Evolutionary conservation across 2,888 invertebrate genomes (phyloP), one percentile per base, ranked within the genome.

Genomic region (Amphipyra berbera): DNA sequence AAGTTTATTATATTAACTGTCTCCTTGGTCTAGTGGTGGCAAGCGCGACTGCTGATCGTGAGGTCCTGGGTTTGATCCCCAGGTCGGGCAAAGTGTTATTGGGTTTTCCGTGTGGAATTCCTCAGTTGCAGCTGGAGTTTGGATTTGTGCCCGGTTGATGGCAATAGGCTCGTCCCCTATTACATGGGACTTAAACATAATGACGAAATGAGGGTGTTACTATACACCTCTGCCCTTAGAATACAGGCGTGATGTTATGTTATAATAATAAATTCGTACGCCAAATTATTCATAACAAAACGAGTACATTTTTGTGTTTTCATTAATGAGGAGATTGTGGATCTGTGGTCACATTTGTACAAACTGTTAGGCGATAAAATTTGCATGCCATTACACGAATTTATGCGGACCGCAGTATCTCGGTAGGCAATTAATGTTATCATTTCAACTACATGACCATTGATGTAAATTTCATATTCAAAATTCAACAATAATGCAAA

Each of bases 321-420:
- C 38, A 67, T 68, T 79, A 63, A 33, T 57, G 56, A 35, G 59
- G 63, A 68, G 71, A 73, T 73, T 68, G 73, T 68, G 64, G 65
- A 58, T 42, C 44, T 52, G 62, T 59, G 74, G 74, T 76, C 46
- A 52, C 81, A 80, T 78, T 79, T 58, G 62, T 79, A 67, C 68
- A 68, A 70, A 71, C 63, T 57, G 68, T 61, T 71, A 68, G 66
- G 73, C 69, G 68, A 81, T 85, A 75, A 76, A 81, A 86, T 87
- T 86, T 84, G 80, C 85, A 87, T 86, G 68, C 54, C 75, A 85
- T 82, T 85, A 80, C 72, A 75, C 73, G 63, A 82, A 83, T 82
- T 76, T 78, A 77, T 71, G 66, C 58, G 60, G 30, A 65, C 60
- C 62, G 66, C 75, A 46, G 61, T 78, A 79, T 80, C 78, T 75